Evolutionary conservation across 2,888 invertebrate genomes (phyloP).

Genomic region (Linyphia triangularis): DNA sequence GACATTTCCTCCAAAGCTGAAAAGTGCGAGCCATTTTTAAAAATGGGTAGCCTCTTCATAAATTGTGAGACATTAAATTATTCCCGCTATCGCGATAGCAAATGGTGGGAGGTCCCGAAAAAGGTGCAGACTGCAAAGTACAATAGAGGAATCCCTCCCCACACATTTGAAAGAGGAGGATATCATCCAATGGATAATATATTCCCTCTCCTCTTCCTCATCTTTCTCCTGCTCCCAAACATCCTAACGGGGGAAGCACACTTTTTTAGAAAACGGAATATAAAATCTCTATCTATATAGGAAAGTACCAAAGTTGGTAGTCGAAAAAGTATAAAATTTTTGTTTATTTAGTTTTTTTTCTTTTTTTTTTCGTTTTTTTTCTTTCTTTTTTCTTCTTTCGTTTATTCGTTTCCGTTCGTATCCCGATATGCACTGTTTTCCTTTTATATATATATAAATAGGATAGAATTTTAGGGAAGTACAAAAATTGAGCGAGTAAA

Average conservation of each 20-base stretch:
- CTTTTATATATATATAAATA: slow-evolving; percentile 25
- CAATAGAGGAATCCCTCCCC: slow-evolving; percentile 46
- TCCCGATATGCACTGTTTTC: slow-evolving; percentile 10
- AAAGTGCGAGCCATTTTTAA: slow-evolving; percentile 11
- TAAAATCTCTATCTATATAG: slow-evolving; percentile 57
- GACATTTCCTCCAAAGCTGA: neutral
- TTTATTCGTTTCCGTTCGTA: slow-evolving; percentile 24
- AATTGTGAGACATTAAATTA: slow-evolving; percentile 59
- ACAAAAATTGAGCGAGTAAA: neutral
- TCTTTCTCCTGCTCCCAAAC: neutral
- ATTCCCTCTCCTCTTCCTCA: slow-evolving; percentile 23
- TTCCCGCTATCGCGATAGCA: slow-evolving; percentile 56
- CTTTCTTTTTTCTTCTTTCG: slow-evolving; percentile 7
- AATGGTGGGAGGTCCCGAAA: slow-evolving; percentile 51
- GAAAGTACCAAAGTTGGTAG: slow-evolving; percentile 4
- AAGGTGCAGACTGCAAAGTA: slow-evolving; percentile 58
- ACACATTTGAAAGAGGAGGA: slow-evolving; percentile 37
- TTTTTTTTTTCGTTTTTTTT: slow-evolving; percentile 14
- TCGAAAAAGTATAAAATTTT: slow-evolving; percentile 26
- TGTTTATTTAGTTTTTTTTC: neutral
- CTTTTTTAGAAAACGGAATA: slow-evolving; percentile 28
- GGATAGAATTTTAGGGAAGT: slow-evolving; percentile 10
- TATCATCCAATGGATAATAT: slow-evolving; percentile 59
- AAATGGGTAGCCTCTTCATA: slow-evolving; percentile 40
- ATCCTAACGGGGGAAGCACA: neutral